A percentile compares a stretch with the other conserved stretches of the same genome.
Evolutionary conservation across 2,888 invertebrate species (phyloP).

Genomic region (Altica lythri): DNA sequence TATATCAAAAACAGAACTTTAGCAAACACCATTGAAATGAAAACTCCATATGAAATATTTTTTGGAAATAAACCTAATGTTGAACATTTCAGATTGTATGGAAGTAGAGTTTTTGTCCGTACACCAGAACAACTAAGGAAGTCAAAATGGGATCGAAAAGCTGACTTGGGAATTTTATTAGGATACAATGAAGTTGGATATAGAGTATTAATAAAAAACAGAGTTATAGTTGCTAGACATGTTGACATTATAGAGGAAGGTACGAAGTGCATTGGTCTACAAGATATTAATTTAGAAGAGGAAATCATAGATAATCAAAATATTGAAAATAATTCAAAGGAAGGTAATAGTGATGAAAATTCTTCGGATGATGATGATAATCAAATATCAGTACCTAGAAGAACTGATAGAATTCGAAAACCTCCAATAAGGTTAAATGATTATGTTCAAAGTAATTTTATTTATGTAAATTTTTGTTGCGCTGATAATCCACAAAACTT

Average conservation of each 20-base stretch:
- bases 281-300: slow-evolving; percentile 1
- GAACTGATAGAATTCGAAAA: no score
- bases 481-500: no score
- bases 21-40: slow-evolving; percentile 7
- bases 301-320: not conserved
- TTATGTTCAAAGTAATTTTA: no score
- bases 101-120: slow-evolving; percentile 16
- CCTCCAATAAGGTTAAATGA: no score
- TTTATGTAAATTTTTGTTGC: no score
- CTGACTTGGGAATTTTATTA: slow-evolving; percentile 16
- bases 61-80: slow-evolving; percentile 17
- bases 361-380: no score
- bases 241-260: not conserved
- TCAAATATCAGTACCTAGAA: no score
- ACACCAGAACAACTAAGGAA: slow-evolving; percentile 1
- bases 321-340: no score
- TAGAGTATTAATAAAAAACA: slow-evolving; percentile 4
- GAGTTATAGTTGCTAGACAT: slow-evolving; percentile 7
- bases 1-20: slow-evolving; percentile 16
- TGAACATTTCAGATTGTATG: slow-evolving; percentile 9
- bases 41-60: slow-evolving; percentile 23
- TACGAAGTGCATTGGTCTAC: not conserved
- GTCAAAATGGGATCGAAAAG: slow-evolving; percentile 13
- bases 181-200: slow-evolving; percentile 15
- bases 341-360: no score